A percentile compares a stretch with the other conserved stretches of the same genome.
Evolutionary conservation across 2,888 invertebrate genomes (phyloP).

Genomic region (Sarcophaga rosellei): DNA sequence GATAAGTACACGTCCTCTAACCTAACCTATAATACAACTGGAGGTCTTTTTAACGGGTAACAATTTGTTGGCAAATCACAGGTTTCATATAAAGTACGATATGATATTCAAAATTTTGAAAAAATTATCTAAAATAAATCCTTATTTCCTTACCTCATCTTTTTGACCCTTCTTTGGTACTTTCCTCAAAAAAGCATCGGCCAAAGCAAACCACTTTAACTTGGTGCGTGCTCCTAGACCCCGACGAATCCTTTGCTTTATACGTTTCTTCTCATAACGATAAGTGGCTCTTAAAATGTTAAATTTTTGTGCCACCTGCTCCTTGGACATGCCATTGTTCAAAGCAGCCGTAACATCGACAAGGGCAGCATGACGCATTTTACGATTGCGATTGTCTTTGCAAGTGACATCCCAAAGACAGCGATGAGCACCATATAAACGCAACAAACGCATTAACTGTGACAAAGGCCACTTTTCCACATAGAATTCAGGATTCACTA

Average conservation of each 20-base stretch:
- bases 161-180: conserved; percentile 68
- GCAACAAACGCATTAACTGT: conserved; percentile 70
- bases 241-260: conserved; percentile 71
- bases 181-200: conserved; percentile 71
- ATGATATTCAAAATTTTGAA: too few species aligned
- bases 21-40: too few species aligned
- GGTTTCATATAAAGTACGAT: too few species aligned
- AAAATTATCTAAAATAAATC: too few species aligned
- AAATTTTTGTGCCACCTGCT: conserved; percentile 71
- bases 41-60: too few species aligned
- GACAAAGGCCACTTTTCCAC: conserved; percentile 71
- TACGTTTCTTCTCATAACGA: conserved; percentile 73
- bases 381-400: conserved; percentile 70
- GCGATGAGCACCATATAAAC: conserved; percentile 72
- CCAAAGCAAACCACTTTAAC: conserved; percentile 73
- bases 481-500: conserved; percentile 65
- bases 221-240: conserved; percentile 72
- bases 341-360: conserved; percentile 72
- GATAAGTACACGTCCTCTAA: too few species aligned
- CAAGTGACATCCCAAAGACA: conserved; percentile 72
- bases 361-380: conserved; percentile 72
- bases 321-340: conserved; percentile 68
- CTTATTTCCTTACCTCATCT: conserved; percentile 25
- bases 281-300: conserved; percentile 72
- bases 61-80: too few species aligned